Evolutionary conservation across 2,888 invertebrate genomes (phyloP), one percentile per base, ranked within the genome.

Genomic region (Erannis defoliaria): DNA sequence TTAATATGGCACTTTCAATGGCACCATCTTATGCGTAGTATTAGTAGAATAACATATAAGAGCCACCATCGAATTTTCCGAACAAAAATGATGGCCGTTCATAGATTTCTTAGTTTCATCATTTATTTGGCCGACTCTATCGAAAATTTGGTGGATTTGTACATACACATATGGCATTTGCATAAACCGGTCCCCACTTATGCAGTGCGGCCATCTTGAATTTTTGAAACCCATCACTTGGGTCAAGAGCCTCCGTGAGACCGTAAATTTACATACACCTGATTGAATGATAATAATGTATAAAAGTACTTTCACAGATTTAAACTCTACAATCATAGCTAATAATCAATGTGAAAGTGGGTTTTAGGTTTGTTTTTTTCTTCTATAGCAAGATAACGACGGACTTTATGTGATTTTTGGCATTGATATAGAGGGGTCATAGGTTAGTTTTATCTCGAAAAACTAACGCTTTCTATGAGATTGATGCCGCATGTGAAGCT

Each of bases 141-240:
- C 6, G 1, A 31, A 12, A 33, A 31, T 31, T 31, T 31, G 29
- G 31, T 46, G 2, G 5, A 31, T 45, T 6, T 29, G n/a, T 23
- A 18, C 46, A 73, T 58, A 66, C 53, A 12, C 46, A 73, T 58
- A 66, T 54, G 61, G 64, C 67, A 77, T 82, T 84, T 78, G 74
- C 76, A 77, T 77, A 77, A 85, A 87, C 88, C 85, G 84, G 88
- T 88, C 72, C 68, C 57, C 42, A 56, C 55, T 31, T 46, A 62
- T 73, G 64, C 51, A 62, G 45, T 35, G 56, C 68, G 50, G 70
- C 74, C 78, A 78, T 81, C 62, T 81, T 78, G 71, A 49, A 67
- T 78, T 74, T 77, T 71, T 62, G 57, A 64, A 58, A 66, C 50
- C 58, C 54, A 63, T 67, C 62, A 49, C 40, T 50, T 62, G 62